These are phyloP conservation scores for Drosophila asahinai DNA, from an alignment of 1,140 invertebrate genomes.

Conservation along the genomic window DNA sequence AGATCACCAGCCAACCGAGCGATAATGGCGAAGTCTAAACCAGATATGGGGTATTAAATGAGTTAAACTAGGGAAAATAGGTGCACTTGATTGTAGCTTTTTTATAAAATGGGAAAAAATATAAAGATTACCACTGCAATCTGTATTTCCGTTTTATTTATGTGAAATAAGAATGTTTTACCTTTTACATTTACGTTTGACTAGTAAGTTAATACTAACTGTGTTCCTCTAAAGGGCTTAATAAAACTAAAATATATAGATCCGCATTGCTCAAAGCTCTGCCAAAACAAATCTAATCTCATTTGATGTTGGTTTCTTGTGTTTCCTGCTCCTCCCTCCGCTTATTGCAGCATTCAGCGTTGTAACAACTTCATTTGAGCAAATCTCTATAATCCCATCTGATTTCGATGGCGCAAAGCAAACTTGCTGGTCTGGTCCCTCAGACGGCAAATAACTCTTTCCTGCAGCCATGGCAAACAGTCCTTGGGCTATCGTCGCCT, in stretches of 20 bases:
- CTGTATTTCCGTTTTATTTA: too few species aligned
- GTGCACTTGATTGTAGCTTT: background rate
- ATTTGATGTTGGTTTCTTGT: slow-evolving; percentile 15
- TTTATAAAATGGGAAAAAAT: too few species aligned
- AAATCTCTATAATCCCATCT: slow-evolving; percentile 63
- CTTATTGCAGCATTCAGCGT: slow-evolving; percentile 10
- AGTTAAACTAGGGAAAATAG: background rate
- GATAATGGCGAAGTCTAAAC: background rate
- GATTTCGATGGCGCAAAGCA: slow-evolving; percentile 47
- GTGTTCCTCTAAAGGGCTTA: background rate
- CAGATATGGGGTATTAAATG: background rate
- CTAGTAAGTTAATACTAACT: too few species aligned
- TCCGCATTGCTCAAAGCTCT: background rate
- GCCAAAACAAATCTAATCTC: slow-evolving; percentile 7
- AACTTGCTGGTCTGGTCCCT: slow-evolving; percentile 9
- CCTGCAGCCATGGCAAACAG: slow-evolving; percentile 20
- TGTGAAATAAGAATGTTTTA: too few species aligned
- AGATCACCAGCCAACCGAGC: slow-evolving; percentile 10
- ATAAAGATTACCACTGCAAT: too few species aligned
- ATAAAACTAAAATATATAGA: background rate
- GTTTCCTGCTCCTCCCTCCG: background rate
- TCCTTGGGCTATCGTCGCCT: slow-evolving; percentile 34
- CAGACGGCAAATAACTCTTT: slow-evolving; percentile 55
- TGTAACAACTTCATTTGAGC: slow-evolving; percentile 66
- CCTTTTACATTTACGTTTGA: too few species aligned